phyloP scores from a whole-genome alignment of 2,888 invertebrate genomes.

The Ormyrus labotus region DNA sequence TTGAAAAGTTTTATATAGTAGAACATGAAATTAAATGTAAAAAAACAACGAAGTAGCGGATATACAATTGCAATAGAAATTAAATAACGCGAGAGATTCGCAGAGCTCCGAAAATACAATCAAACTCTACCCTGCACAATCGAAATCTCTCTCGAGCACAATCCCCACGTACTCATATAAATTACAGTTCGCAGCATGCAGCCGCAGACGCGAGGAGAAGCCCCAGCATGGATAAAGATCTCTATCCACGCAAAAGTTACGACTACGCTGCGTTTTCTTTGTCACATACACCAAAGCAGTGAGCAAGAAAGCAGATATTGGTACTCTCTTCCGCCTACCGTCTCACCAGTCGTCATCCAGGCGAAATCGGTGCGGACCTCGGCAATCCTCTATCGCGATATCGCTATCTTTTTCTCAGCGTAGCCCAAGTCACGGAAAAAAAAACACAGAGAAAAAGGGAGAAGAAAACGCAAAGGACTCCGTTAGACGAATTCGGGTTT shows the following conservation, averaged over 20 bases:
- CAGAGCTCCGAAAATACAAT: no score
- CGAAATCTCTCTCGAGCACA: no score
- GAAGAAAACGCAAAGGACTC: background rate
- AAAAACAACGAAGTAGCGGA: no score
- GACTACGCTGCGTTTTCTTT: slow-evolving; percentile 21
- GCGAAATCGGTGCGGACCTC: slow-evolving; percentile 9
- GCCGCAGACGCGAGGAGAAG: background rate
- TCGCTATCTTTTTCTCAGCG: background rate
- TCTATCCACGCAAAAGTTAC: slow-evolving; percentile 19
- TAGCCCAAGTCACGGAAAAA: background rate
- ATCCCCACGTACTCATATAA: no score
- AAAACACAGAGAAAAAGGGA: background rate
- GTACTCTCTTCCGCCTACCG: no score
- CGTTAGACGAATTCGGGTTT: slow-evolving; percentile 13
- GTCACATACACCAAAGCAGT: background rate
- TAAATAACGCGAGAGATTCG: no score
- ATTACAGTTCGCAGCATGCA: background rate
- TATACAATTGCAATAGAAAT: no score
- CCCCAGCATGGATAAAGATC: slow-evolving; percentile 1
- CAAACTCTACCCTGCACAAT: no score
- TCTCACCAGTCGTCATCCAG: background rate
- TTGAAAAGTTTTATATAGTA: no score
- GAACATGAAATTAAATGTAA: no score
- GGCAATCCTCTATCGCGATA: background rate
- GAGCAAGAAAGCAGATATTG: no score